A percentile compares a stretch with the other conserved stretches of the same genome.
These are phyloP conservation scores for Gyps fulvus DNA, from an alignment of 2,113 vertebrate genomes.

Conservation along the genomic window DNA sequence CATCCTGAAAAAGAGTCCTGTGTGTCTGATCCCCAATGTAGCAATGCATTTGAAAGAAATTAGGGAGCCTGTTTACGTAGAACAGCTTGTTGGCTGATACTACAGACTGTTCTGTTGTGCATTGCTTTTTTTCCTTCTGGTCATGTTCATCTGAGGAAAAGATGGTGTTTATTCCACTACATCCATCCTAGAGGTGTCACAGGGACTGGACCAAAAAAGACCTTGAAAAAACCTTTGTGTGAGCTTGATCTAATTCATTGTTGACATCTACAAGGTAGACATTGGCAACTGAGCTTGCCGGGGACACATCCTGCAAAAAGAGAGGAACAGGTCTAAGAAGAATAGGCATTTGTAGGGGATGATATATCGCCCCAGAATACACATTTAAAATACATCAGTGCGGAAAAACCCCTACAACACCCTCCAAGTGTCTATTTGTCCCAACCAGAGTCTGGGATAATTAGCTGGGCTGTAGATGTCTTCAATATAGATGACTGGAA, in stretches of 20 bases:
- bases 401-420: accelerated
- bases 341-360: background rate
- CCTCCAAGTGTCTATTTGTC: background rate
- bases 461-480: background rate
- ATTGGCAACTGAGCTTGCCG: background rate
- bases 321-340: background rate
- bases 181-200: background rate
- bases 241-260: background rate
- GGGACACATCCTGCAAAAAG: background rate
- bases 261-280: background rate
- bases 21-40: background rate
- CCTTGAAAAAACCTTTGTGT: background rate
- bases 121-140: background rate
- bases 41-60: background rate
- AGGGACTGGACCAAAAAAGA: background rate
- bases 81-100: background rate
- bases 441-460: accelerated
- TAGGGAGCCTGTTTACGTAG: background rate
- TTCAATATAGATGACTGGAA: background rate
- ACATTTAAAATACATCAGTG: background rate
- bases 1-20: background rate
- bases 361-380: accelerated
- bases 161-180: background rate
- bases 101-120: background rate
- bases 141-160: background rate